phyloP scores from a whole-genome alignment of 2,113 vertebrate genomes.

The Puma concolor region DNA sequence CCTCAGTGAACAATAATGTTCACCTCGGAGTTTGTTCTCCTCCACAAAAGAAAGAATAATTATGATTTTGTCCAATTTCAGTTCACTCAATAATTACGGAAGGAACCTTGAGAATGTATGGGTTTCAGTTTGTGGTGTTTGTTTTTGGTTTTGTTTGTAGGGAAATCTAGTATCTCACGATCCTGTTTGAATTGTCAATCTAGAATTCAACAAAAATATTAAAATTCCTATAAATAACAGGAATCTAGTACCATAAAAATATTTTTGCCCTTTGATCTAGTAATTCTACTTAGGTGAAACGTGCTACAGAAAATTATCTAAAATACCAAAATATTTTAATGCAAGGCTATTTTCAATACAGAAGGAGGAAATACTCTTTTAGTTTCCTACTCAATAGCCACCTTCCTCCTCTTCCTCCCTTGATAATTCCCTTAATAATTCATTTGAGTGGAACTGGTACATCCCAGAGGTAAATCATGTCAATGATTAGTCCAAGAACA shows the following conservation, averaged over 20 bases:
- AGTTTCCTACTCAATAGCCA: background rate
- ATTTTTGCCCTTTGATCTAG: background rate
- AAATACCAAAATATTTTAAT: conserved; percentile 38
- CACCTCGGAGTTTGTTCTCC: conserved; percentile 1
- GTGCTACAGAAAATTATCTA: conserved; percentile 31
- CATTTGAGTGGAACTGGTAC: background rate
- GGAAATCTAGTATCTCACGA: background rate
- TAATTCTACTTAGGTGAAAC: conserved; percentile 33
- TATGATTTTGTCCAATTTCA: background rate
- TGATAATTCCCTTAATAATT: background rate
- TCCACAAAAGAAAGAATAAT: background rate
- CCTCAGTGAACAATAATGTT: background rate
- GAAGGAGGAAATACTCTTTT: background rate
- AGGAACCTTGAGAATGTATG: background rate
- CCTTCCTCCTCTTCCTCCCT: background rate
- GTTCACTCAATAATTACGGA: conserved; percentile 8
- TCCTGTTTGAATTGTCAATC: conserved; percentile 47
- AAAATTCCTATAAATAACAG: background rate
- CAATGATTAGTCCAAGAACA: background rate
- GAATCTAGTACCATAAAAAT: conserved; percentile 13
- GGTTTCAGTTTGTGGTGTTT: background rate
- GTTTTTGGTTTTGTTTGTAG: conserved; percentile 15
- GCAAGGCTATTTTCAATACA: background rate
- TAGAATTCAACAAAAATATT: conserved; percentile 22
- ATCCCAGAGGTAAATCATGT: background rate